A percentile compares a stretch with the other conserved stretches of the same genome.
Evolutionary conservation across 2,888 invertebrate genomes (phyloP).

Genomic region (Sceliomorpha sp.): DNA sequence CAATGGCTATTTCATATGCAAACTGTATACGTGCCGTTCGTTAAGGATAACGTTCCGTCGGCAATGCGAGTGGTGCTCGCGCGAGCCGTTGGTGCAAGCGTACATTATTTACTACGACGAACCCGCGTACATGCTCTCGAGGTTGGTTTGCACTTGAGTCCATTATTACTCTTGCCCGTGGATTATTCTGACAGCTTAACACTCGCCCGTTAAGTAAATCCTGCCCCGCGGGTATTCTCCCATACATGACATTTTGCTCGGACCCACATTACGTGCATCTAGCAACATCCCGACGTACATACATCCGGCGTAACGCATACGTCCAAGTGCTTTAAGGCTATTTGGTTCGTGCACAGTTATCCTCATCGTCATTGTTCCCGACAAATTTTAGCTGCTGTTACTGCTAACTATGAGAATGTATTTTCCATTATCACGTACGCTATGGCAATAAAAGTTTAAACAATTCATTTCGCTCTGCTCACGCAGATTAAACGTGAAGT

Average conservation of each 20-base stretch:
- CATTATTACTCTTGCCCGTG: slow-evolving; percentile 70
- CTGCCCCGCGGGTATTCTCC: slow-evolving; percentile 60
- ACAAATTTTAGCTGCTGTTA: slow-evolving; percentile 35
- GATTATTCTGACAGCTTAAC: slow-evolving; percentile 75
- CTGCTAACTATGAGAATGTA: slow-evolving; percentile 7
- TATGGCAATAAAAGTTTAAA: slow-evolving; percentile 6
- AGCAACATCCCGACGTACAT: slow-evolving; percentile 26
- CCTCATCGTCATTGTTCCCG: slow-evolving; percentile 52
- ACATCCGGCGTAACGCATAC: slow-evolving; percentile 26
- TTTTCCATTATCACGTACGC: slow-evolving; percentile 10
- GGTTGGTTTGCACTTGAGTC: slow-evolving; percentile 68
- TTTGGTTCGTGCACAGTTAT: slow-evolving; percentile 48
- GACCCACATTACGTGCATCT: slow-evolving; percentile 18
- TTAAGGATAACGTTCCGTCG: slow-evolving; percentile 61
- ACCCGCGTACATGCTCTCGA: slow-evolving; percentile 51
- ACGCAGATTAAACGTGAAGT: no score
- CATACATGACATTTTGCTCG: slow-evolving; percentile 53
- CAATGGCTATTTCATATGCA: slow-evolving; percentile 60
- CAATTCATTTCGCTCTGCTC: slow-evolving; percentile 1
- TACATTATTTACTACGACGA: slow-evolving; percentile 65
- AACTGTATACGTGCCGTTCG: slow-evolving; percentile 62
- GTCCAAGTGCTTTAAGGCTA: slow-evolving; percentile 29
- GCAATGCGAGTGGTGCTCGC: slow-evolving; percentile 37
- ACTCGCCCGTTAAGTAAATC: slow-evolving; percentile 74
- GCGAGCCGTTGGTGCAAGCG: slow-evolving; percentile 57